Evolutionary conservation across 2,113 vertebrate genomes (phyloP).

Genomic region (Rhipidura dahli): DNA sequence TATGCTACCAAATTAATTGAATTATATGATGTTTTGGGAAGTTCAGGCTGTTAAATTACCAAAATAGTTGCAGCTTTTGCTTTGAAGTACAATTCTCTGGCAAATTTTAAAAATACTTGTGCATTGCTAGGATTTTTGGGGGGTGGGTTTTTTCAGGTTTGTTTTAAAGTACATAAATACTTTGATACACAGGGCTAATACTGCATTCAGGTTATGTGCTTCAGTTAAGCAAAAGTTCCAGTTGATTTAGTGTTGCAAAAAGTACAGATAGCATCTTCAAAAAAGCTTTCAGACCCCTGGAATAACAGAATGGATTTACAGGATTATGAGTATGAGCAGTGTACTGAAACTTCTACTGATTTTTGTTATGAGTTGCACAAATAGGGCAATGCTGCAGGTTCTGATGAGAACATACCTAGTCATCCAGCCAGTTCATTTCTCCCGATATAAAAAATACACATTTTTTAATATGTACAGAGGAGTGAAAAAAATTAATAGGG

Average conservation of each 20-base stretch:
- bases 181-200: neutral
- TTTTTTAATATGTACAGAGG: neutral
- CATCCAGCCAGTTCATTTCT: neutral
- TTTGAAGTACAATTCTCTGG: neutral
- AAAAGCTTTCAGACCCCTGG: neutral
- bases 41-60: neutral
- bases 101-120: neutral
- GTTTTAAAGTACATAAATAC: neutral
- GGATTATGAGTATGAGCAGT: neutral
- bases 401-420: neutral
- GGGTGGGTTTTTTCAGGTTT: neutral
- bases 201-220: neutral
- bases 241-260: neutral
- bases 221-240: neutral
- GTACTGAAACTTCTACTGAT: neutral
- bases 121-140: neutral
- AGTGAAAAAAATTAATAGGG: neutral
- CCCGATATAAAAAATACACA: too few relatives aligned
- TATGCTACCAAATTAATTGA: neutral
- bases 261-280: rapidly evolving
- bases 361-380: neutral
- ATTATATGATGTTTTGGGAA: neutral
- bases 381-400: neutral
- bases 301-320: neutral
- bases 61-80: neutral